These are phyloP conservation scores for Murina feae DNA, from an alignment of 2,113 vertebrate genomes.

Conservation along the genomic window DNA sequence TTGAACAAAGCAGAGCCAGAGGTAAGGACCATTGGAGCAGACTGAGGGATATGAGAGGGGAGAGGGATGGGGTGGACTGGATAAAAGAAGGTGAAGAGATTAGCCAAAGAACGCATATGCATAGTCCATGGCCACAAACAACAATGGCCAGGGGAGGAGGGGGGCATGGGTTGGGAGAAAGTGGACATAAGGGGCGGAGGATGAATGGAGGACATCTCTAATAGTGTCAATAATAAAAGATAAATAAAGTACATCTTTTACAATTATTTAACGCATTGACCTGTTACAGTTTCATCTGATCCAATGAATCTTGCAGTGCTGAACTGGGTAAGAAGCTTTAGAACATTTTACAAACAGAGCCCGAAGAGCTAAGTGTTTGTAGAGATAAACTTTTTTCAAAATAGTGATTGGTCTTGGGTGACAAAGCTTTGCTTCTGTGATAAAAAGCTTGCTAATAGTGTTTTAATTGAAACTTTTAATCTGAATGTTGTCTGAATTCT, in stretches of 20 bases:
- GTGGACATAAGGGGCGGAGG: not conserved
- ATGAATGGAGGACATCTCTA: not conserved
- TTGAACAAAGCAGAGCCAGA: not conserved
- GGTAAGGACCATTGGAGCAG: not conserved
- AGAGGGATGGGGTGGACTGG: not conserved
- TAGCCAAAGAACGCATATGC: not conserved
- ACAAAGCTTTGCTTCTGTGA: slow-evolving; percentile 68
- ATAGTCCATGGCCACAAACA: not conserved
- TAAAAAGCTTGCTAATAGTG: slow-evolving; percentile 74
- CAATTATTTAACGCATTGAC: slow-evolving; percentile 45
- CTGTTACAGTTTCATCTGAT: slow-evolving; percentile 38
- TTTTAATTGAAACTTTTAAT: slow-evolving; percentile 87
- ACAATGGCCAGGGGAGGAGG: not conserved
- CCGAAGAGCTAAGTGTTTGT: slow-evolving; percentile 61
- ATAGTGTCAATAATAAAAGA: not conserved
- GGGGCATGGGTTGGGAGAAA: not conserved
- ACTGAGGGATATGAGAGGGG: not conserved
- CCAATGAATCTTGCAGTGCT: slow-evolving; percentile 27
- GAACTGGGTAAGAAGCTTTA: slow-evolving; percentile 6
- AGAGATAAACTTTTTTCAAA: slow-evolving; percentile 61
- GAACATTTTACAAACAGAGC: slow-evolving; percentile 46
- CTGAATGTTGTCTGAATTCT: slow-evolving; percentile 77
- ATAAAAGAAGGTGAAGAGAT: not conserved
- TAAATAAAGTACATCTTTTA: slow-evolving; percentile 25
- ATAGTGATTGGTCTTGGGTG: slow-evolving; percentile 66